phyloP scores from a whole-genome alignment of 2,797 vertebrate species.

The Trachops cirrhosus region DNA sequence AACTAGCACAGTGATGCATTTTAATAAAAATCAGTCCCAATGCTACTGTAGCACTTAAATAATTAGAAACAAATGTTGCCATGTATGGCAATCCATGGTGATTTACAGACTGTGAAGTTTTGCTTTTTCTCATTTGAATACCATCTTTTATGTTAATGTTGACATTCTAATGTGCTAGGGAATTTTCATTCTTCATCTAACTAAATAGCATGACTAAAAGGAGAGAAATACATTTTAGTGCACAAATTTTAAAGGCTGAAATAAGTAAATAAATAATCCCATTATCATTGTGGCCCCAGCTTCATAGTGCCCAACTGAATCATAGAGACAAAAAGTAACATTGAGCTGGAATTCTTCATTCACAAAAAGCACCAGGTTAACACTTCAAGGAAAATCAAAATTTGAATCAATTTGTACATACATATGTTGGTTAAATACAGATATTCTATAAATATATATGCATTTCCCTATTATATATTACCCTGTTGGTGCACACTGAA shows the following conservation, averaged over 20 bases:
- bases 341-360: not conserved
- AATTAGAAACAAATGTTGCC: slow-evolving; percentile 1
- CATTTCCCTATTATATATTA: not conserved
- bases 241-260: slow-evolving; percentile 13
- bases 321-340: not conserved
- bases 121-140: slow-evolving; percentile 28
- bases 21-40: slow-evolving; percentile 34
- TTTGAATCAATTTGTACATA: not conserved
- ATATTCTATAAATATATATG: not conserved
- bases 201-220: slow-evolving; percentile 18
- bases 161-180: not conserved
- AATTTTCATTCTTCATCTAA: slow-evolving; percentile 33
- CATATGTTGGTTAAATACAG: not conserved
- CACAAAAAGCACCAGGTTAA: not conserved
- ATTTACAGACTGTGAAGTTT: slow-evolving; percentile 27
- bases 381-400: not conserved
- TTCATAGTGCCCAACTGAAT: slow-evolving; percentile 5
- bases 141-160: slow-evolving; percentile 27
- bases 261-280: slow-evolving; percentile 12
- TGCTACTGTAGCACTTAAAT: slow-evolving; percentile 8
- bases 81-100: not conserved
- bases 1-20: not conserved
- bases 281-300: not conserved
- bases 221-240: not conserved
- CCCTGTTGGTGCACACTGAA: not conserved